These are phyloP conservation scores for Corythucha ciliata DNA, from an alignment of 2,888 invertebrate species.

Conservation along the genomic window DNA sequence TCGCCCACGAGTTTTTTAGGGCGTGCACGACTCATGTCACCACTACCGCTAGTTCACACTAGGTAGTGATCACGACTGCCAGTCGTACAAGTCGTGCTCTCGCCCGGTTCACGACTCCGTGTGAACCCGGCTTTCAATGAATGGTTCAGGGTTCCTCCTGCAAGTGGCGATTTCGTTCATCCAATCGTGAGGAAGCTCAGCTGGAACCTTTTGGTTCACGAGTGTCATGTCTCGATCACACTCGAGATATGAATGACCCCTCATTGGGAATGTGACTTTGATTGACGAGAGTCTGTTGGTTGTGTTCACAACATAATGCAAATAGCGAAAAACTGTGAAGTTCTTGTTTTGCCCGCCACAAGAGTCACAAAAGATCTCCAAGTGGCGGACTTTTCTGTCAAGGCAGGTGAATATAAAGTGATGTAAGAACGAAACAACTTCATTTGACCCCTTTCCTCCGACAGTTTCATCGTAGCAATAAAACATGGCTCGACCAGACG, in stretches of 20 bases:
- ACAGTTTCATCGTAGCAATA: constrained; percentile 23
- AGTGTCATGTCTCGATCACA: constrained; percentile 10
- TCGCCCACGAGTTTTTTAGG: no score
- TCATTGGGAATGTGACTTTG: constrained; percentile 10
- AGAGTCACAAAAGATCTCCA: constrained; percentile 32
- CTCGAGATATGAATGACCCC: constrained; percentile 1
- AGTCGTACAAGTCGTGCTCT: no score
- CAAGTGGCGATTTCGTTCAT: constrained; percentile 1
- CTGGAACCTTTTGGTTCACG: constrained; percentile 10
- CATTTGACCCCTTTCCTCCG: constrained; percentile 27
- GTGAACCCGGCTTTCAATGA: no score
- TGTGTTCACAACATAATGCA: constrained; percentile 8
- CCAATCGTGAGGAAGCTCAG: constrained; percentile 8
- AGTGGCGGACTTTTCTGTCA: constrained; percentile 20
- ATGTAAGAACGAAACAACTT: constrained; percentile 27
- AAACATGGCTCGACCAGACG: constrained; percentile 18
- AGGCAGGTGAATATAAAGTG: constrained; percentile 27
- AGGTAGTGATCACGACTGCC: no score
- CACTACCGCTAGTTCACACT: no score
- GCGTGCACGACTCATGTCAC: no score
- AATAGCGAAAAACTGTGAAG: constrained; percentile 3
- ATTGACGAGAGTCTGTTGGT: constrained; percentile 5
- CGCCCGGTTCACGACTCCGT: no score
- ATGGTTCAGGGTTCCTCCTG: background rate
- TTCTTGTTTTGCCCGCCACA: constrained; percentile 20